Base-by-base conservation (phyloP, 2,797 vertebrate species). In the Coilia nasus region DNA sequence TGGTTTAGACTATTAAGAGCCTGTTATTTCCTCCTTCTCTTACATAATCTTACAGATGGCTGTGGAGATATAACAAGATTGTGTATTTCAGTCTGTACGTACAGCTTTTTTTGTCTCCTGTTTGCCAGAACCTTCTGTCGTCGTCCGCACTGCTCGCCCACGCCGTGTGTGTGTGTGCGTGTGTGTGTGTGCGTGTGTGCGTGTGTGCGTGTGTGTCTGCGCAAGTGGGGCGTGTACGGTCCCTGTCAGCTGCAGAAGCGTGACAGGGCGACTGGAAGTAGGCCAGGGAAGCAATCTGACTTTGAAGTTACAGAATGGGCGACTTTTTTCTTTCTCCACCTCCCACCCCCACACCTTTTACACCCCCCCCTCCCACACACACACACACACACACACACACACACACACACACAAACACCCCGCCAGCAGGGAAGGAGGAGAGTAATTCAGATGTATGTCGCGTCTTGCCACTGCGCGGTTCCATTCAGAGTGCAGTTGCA, bases 221-320 rank as follows among this genome's bases (percentile, higher is more conserved):
- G 82, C 71, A 82, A 75, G 54, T 67, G 64, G 54, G 80, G 46
- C 67, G 83, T 67, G 31, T 35, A 50, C 84, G 57, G 54, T 56
- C 75, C 60, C 81, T 81, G 85, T 82, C 83, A 82, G 87, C 82
- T 86, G 81, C 81, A 85, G 23, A 64, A 83, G 83, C 56, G 44
- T 83, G 85, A 71, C 84, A 82, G 83, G 83, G 86, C 84, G 31
- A 71, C 81, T 85, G 64, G 81, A 88, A 87, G 82, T 85, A 88
- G 88, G 88, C 56, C 83, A 87, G 81, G 86, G 82, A 59, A 86
- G 84, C 85, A 78, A 83, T 85, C 64, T 83, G 25, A 83, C 85
- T 88, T 90, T 84, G 67, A 88, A 83, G 84, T 84, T 82, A 54
- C 81, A 81, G 82, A 56, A 83, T 41, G 82, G 31, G 35, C 19